Evolutionary conservation across 2,888 invertebrate species (phyloP), one percentile per base, ranked within the genome.

Genomic region (Dendrolimus houi): DNA sequence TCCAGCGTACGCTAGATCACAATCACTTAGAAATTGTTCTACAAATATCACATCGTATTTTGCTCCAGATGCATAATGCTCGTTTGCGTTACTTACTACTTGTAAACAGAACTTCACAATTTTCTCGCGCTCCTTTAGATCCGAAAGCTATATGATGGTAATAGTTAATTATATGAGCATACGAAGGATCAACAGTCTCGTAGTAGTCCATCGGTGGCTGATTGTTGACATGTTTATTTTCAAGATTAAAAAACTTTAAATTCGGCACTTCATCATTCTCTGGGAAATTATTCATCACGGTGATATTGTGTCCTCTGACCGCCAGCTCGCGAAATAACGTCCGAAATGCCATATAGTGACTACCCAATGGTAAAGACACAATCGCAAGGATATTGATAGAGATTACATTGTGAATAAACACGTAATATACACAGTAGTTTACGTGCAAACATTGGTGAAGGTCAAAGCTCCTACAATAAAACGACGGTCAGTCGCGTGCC

Each of bases 281-380:
- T 0, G 93, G 92, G 63, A 92, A 94, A 69, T 92, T 91, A 10
- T 93, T 93, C 8, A 94, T 82, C 9, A 94, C 93, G 1, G 94
- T 94, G 0, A 95, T 77, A 9, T 92, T 82, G 64, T 95, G 94
- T 0, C 94, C 94, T 9, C 89, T 85, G 13, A 71, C 69, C 0
- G 92, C 92, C 54, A 95, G 71, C 60, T 91, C 92, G 10, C 85
- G 87, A 52, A 94, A 77, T 10, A 94, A 75, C 0, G 91, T 88
- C 60, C 91, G 82, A 64, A 93, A 93, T 0, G 94, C 92, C 68
- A 92, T 90, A 64, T 93, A 94, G 71, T 95, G 95, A 61, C 94
- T 94, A 59, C 89, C 90, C 0, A 93, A 91, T 0, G 91, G 88
- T 64, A 93, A 83, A 0, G 92, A 92, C 64, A 94, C 92, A 9